Evolutionary conservation across 2,113 vertebrate genomes (phyloP), one percentile per base, ranked within the genome.

Genomic region (Melierax canorus): DNA sequence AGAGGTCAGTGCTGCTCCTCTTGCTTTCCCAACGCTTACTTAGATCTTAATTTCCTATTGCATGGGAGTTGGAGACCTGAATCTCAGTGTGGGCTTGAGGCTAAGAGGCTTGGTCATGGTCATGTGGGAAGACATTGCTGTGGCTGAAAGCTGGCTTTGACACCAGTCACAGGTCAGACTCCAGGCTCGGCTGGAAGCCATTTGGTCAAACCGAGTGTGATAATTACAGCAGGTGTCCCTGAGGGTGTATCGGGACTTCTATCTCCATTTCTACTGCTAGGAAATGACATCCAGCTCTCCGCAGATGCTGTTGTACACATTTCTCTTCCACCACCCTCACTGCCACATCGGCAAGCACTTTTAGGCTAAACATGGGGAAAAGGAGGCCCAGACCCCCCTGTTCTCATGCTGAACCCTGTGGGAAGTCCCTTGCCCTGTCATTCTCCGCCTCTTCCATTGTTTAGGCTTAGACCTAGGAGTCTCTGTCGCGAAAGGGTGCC

Each of bases 251-350:
- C 0, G 1, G 22, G 20, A 41, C 22, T 50, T 88, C 50, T 16
- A 4, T 32, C n/a, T 72, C n/a, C 29, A 36, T 56, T 71, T 56
- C 29, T 29, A 21, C 29, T 11, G 5, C 26, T 39, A 45, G 46
- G 10, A 91, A 91, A 59, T 56, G 8, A 11, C 18, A 74, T 51
- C 10, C 1, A 8, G 19, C 5, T 71, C 38, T 80, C 21, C 0
- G 0, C 24, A 51, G 38, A 41, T 8, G 11, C 7, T 46, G 12
- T 6, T 59, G 10, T 8, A 29, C 19, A 1, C 5, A 3, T 36
- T 80, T 66, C 12, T 14, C 16, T 63, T 51, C 16, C 20, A 50
- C 7, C 32, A 48, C 11, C 11, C 29, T 56, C 11, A 23, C 4
- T 94, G 58, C 12, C 4, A 5, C 9, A n/a, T 23, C 29, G 63